phyloP scores from a whole-genome alignment of 2,888 invertebrate genomes.

The Leucozona laternaria region DNA sequence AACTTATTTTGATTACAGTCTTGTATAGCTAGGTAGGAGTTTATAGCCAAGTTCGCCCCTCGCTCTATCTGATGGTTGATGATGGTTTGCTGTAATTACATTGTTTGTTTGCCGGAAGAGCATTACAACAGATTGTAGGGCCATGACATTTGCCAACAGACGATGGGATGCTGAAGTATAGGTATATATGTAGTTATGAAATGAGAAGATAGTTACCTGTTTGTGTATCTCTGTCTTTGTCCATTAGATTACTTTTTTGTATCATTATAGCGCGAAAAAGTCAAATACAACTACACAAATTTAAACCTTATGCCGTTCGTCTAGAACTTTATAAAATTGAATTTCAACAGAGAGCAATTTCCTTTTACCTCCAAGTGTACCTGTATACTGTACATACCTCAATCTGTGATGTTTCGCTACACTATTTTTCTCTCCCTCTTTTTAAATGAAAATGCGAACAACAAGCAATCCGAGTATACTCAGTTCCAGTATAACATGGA shows the following conservation, averaged over 20 bases:
- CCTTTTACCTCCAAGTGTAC: slow-evolving; percentile 19
- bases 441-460: slow-evolving; percentile 10
- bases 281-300: slow-evolving; percentile 9
- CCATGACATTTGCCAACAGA: slow-evolving; percentile 57
- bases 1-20: slow-evolving; percentile 69
- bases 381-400: neutral
- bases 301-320: slow-evolving; percentile 54
- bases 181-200: neutral
- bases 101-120: slow-evolving; percentile 59
- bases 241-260: slow-evolving; percentile 22
- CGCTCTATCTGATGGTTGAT: slow-evolving; percentile 36
- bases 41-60: neutral
- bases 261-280: slow-evolving; percentile 55
- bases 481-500: slow-evolving; percentile 62
- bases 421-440: neutral
- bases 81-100: slow-evolving; percentile 63
- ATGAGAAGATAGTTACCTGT: slow-evolving; percentile 23
- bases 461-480: neutral
- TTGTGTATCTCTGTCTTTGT: slow-evolving; percentile 37
- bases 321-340: slow-evolving; percentile 74
- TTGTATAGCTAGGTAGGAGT: neutral
- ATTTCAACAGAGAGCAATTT: slow-evolving; percentile 73
- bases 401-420: neutral
- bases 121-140: slow-evolving; percentile 44
- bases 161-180: neutral